phyloP scores from a whole-genome alignment of 2,113 vertebrate genomes.

The Cyprinodon variegatus region DNA sequence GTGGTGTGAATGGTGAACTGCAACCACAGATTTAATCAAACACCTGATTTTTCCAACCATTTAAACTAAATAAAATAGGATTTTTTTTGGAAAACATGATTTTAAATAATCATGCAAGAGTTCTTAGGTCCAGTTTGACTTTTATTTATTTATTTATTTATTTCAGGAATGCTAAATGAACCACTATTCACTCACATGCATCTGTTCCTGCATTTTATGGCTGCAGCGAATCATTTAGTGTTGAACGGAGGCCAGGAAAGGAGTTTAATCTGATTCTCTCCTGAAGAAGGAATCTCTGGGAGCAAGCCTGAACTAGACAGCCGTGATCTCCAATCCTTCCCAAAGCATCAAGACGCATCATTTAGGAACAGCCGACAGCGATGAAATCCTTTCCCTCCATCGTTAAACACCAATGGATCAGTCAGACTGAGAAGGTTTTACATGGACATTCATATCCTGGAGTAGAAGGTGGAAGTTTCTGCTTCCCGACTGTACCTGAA shows the following conservation, averaged over 20 bases:
- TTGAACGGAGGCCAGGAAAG: neutral
- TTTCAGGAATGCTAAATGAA: no score
- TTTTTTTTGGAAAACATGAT: neutral
- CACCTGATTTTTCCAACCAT: neutral
- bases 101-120: neutral
- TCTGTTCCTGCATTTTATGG: neutral
- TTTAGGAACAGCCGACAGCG: no score
- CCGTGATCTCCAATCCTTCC: neutral
- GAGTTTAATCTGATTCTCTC: neutral
- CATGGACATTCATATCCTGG: neutral
- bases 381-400: no score
- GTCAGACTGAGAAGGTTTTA: no score
- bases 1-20: neutral
- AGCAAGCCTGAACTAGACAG: neutral
- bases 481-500: constrained; percentile 7
- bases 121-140: neutral
- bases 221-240: neutral
- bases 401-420: no score
- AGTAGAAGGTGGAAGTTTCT: neutral
- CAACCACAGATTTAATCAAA: neutral
- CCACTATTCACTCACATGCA: no score
- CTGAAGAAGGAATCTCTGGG: neutral
- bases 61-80: neutral
- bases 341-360: no score
- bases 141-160: no score